Conservation (phyloP, 2,113 vertebrate species). For the Eurypyga helias region DNA sequence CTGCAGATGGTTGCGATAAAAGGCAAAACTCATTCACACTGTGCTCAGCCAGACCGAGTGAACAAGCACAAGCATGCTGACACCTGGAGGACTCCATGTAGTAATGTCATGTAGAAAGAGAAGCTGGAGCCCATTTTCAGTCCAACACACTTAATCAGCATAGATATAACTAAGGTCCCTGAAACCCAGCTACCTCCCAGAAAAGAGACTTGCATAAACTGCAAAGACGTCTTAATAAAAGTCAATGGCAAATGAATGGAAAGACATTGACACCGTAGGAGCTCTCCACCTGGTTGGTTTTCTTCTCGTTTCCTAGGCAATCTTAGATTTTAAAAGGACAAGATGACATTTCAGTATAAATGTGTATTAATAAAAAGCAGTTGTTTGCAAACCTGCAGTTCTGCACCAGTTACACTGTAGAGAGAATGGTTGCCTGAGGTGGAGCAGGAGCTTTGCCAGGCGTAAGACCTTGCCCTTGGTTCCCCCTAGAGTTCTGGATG, state of each 20-base stretch:
- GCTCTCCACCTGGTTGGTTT: conserved; percentile 1
- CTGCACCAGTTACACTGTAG: neutral
- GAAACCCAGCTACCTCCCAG: neutral
- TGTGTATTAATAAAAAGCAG: neutral
- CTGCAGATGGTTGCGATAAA: neutral
- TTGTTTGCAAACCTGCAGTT: conserved; percentile 8
- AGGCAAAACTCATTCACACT: neutral
- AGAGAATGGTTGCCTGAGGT: neutral
- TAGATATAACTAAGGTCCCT: neutral
- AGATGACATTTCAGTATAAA: neutral
- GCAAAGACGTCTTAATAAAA: neutral
- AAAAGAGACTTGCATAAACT: neutral
- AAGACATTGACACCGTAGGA: neutral
- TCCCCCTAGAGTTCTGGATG: neutral
- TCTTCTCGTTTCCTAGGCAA: neutral
- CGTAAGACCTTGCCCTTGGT: neutral
- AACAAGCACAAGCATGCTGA: conserved; percentile 5
- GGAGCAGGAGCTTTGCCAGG: neutral
- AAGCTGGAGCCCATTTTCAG: neutral
- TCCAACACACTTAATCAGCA: neutral
- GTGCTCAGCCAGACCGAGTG: neutral
- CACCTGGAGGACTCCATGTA: conserved; percentile 35
- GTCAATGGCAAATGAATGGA: neutral
- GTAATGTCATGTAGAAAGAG: neutral
- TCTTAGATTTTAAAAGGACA: neutral